Base-by-base conservation (phyloP, 2,888 invertebrate genomes). In the Pemphredon lugubris region DNA sequence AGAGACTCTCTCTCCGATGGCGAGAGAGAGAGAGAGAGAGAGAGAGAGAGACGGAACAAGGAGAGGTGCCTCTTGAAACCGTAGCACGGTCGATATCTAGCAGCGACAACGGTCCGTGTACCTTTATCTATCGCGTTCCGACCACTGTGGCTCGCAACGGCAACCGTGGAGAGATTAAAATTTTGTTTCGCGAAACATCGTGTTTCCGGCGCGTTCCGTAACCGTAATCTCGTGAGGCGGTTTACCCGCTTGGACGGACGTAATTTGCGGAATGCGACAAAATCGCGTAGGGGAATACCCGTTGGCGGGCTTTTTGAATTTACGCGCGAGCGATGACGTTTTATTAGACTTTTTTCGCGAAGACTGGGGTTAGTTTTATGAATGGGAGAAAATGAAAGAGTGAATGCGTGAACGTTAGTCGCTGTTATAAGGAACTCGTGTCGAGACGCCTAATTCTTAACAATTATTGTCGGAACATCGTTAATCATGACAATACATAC, bases 81-180 rank as follows among this genome's bases (percentile, higher is more conserved):
- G 44, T 40, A 32, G 45, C 53, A 30, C 66, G 77, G 59, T 77
- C 77, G 71, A 77, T 76, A 76, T 58, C 44, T 55, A 54, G 54
- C 50, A 54, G 39, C 44, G 42, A 42, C 44, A 32, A 34, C 42
- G 59, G 47, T 63, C 48, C 26, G 20, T 34, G 44, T 72, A 51
- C 73, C 70, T 79, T 83, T 84, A 84, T 83, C 81, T 81, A 81
- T 83, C 79, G 77, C 74, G 78, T 66, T 67, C 77, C 64, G 68
- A 68, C 68, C 75, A 59, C 71, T 67, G 76, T 69, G 74, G 75
- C 69, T 76, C 74, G 73, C 45, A 75, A 83, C 83, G 78, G 81
- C 80, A 82, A 77, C 83, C 77, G 64, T 67, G 58, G 26, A 6
- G 40, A 44, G 40, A 60, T 45, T 60, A 44, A 48, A 72, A 68